Percentiles rank a stretch among this genome's conserved stretches.
phyloP scores from a whole-genome alignment of 2,113 vertebrate genomes.

The Upupa epops region DNA sequence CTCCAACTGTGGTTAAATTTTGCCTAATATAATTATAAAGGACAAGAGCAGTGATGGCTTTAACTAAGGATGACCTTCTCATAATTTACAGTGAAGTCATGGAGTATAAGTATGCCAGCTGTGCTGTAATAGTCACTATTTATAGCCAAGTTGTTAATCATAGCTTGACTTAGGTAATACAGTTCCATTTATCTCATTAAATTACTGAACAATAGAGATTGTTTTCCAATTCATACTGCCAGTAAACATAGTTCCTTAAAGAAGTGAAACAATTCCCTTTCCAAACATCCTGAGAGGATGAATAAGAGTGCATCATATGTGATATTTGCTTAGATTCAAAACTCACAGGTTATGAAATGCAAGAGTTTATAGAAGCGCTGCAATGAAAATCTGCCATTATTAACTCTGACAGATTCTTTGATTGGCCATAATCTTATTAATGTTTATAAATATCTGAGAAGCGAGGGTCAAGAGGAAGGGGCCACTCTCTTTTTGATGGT shows the following conservation, averaged over 20 bases:
- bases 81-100: slow-evolving; percentile 48
- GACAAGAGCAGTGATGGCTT: neutral
- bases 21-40: neutral
- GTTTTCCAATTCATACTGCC: slow-evolving; percentile 24
- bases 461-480: too few species aligned
- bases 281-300: neutral
- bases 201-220: slow-evolving; percentile 18
- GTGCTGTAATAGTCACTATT: slow-evolving; percentile 49
- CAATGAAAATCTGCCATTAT: neutral
- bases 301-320: neutral
- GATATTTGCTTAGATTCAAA: neutral
- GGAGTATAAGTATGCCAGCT: slow-evolving; percentile 33
- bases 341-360: neutral
- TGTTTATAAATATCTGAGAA: too few species aligned
- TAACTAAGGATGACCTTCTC: slow-evolving; percentile 41
- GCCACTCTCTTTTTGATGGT: too few species aligned
- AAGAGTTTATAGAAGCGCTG: neutral
- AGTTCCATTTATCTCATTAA: slow-evolving; percentile 52
- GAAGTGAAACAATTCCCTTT: neutral
- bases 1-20: neutral
- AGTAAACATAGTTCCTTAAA: neutral
- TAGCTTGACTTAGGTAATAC: slow-evolving; percentile 44
- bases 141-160: slow-evolving; percentile 42
- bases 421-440: neutral
- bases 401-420: neutral